Conservation (phyloP, 2,113 vertebrate species). For the Crypturellus undulatus region DNA sequence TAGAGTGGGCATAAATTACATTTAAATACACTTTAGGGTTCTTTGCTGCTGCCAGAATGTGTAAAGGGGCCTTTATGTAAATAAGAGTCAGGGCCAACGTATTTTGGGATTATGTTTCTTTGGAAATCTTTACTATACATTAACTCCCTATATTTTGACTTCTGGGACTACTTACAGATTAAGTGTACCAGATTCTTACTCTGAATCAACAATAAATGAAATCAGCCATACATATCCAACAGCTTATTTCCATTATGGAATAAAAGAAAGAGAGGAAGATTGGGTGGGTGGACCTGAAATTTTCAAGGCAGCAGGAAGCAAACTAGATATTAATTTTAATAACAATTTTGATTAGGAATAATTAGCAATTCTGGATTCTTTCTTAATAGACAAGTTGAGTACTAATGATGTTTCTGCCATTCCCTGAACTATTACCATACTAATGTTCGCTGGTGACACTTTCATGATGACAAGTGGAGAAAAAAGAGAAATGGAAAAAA, state of each 20-base stretch:
- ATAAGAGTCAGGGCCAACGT: neutral
- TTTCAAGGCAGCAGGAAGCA: neutral
- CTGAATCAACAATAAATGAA: slow-evolving; percentile 2
- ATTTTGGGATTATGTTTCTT: slow-evolving; percentile 2
- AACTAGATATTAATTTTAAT: neutral
- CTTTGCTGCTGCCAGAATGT: slow-evolving; percentile 2
- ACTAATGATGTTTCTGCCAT: neutral
- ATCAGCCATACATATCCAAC: neutral
- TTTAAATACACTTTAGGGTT: slow-evolving; percentile 12
- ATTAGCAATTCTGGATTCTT: neutral
- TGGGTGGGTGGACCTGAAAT: neutral
- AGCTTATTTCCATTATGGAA: neutral
- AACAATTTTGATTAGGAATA: neutral
- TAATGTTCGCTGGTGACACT: neutral
- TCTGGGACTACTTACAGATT: neutral
- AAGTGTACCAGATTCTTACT: neutral
- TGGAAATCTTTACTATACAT: slow-evolving; percentile 18
- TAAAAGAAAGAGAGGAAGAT: neutral
- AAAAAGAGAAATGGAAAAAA: slow-evolving; percentile 22
- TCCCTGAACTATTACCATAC: neutral
- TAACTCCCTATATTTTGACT: slow-evolving; percentile 8
- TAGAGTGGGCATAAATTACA: slow-evolving; percentile 22
- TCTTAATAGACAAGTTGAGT: neutral
- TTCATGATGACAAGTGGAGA: neutral
- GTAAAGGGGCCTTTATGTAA: slow-evolving; percentile 8